These are phyloP conservation scores for Cliona cf. orientalis DNA, from an alignment of 37 sponge, comb jelly and placozoan species.

Conservation along the genomic window DNA sequence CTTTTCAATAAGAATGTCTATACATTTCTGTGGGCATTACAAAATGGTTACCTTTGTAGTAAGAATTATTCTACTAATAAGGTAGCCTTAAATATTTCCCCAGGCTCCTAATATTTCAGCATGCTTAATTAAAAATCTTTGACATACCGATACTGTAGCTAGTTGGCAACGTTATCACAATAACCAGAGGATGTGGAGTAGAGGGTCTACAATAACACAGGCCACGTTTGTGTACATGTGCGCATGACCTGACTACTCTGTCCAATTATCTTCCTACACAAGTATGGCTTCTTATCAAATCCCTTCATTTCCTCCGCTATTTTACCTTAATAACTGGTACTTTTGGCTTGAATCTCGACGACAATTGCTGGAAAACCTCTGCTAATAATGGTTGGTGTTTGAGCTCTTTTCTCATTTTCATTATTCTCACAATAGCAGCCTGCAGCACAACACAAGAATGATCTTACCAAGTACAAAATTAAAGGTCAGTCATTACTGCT, in stretches of 20 bases:
- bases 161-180: slow-evolving; percentile 62
- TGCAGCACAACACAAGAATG: slow-evolving; percentile 64
- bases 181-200: slow-evolving; percentile 91
- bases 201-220: too few species aligned
- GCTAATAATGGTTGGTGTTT: slow-evolving; percentile 91
- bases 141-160: neutral
- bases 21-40: slow-evolving; percentile 83
- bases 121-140: neutral
- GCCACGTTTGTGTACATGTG: too few species aligned
- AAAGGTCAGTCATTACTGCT: neutral
- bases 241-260: too few species aligned
- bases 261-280: too few species aligned
- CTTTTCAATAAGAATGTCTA: slow-evolving; percentile 98
- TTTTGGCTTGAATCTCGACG: slow-evolving; percentile 89
- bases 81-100: too few species aligned
- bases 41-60: neutral
- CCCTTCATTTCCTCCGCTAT: too few species aligned
- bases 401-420: slow-evolving; percentile 97
- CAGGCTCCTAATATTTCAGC: too few species aligned
- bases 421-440: slow-evolving; percentile 93
- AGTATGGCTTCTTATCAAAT: too few species aligned
- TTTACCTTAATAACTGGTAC: slow-evolving; percentile 93
- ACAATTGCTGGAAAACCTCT: slow-evolving; percentile 94
- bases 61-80: too few species aligned
- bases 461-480: slow-evolving; percentile 48